Evolutionary conservation across 2,113 vertebrate genomes (phyloP).

Genomic region (Oryctolagus cuniculus): DNA sequence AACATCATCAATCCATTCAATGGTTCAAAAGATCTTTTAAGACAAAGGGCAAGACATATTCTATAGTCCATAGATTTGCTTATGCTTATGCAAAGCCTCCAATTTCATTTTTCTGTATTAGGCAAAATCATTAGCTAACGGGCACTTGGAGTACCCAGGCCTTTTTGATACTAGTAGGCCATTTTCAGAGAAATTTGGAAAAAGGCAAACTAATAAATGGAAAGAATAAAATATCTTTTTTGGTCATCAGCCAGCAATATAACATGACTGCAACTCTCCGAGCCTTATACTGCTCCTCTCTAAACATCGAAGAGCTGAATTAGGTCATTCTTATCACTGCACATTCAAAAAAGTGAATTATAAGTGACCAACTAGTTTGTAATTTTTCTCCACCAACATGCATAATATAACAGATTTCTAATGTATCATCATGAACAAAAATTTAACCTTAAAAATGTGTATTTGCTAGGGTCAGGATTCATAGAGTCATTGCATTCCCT

Average conservation of each 20-base stretch:
- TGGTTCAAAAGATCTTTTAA: conserved; percentile 7
- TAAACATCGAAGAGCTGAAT: not conserved
- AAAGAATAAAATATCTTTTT: not conserved
- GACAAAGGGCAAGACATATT: not conserved
- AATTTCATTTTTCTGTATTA: conserved; percentile 30
- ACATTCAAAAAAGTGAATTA: not conserved
- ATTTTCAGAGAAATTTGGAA: conserved; percentile 31
- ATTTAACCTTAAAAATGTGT: not conserved
- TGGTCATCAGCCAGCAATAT: not conserved
- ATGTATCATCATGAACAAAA: not conserved
- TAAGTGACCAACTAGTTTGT: not conserved
- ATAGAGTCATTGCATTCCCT: not conserved
- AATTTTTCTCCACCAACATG: not conserved
- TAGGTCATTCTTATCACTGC: not conserved
- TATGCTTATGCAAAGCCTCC: not conserved
- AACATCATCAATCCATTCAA: not conserved
- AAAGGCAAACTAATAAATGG: not conserved
- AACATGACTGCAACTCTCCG: not conserved
- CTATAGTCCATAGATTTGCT: not conserved
- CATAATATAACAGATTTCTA: not conserved
- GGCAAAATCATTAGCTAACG: conserved; percentile 30
- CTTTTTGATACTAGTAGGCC: not conserved
- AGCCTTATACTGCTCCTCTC: not conserved
- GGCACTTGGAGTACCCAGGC: not conserved
- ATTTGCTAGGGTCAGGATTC: not conserved